Conservation (phyloP, 2,888 invertebrate species). For the Pandemis heparana region DNA sequence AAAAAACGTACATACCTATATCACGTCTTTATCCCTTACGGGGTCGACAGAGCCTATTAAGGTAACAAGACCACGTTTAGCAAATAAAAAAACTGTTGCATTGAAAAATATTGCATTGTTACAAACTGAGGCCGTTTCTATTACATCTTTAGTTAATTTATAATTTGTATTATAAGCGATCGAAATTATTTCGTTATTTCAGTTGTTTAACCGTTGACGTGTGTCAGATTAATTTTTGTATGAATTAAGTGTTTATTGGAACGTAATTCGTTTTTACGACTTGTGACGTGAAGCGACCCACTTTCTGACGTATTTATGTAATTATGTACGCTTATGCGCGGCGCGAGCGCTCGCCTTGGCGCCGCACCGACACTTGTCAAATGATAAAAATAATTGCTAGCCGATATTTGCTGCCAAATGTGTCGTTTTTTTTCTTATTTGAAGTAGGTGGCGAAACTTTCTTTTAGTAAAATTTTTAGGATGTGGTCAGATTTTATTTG, state of each 20-base stretch:
- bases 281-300: conserved; percentile 31
- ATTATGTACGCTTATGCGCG: conserved; percentile 19
- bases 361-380: conserved; percentile 12
- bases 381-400: conserved; percentile 19
- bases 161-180: too few species aligned
- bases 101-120: too few species aligned
- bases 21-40: too few species aligned
- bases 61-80: too few species aligned
- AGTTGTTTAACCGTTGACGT: neutral
- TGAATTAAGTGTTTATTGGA: conserved; percentile 3
- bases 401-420: conserved; percentile 10
- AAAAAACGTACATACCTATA: too few species aligned
- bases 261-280: conserved; percentile 9
- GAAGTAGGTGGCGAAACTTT: neutral
- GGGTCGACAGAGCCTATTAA: too few species aligned
- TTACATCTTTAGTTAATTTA: too few species aligned
- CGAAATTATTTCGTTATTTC: neutral
- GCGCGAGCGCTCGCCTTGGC: conserved; percentile 1
- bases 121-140: too few species aligned
- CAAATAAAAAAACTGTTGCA: too few species aligned
- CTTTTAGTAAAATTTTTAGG: neutral
- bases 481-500: too few species aligned
- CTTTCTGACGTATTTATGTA: conserved; percentile 36
- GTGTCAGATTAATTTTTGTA: neutral
- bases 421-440: neutral